Evolutionary conservation across 2,888 invertebrate species (phyloP), one percentile per base, ranked within the genome.

Genomic region (Tetragonula carbonaria): DNA sequence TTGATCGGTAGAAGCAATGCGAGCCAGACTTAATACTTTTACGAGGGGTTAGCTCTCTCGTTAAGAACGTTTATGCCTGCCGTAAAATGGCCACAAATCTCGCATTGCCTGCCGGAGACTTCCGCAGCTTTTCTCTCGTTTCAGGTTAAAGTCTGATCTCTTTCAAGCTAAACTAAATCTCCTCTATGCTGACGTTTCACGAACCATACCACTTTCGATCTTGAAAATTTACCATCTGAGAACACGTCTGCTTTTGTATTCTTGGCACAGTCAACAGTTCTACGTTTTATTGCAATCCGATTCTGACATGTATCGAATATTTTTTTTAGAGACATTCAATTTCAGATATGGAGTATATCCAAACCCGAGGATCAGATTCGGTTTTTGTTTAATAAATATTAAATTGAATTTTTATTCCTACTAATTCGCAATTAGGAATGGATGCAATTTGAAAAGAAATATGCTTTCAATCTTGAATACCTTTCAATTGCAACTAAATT

Each of bases 61-160:
- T 71, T 50, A 62, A 38, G 50, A 28, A 63, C 74, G 81, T 82
- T 78, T 68, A 57, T 21, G 59, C 14, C 21, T 16, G 33, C 68
- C 68, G 16, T 74, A 68, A 74, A 74, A 67, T 18, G 2, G 62
- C 38, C 74, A n/a, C 78, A 50, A 28, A 59, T 53, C 50, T 28
- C 45, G 21, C 55, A 59, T 5, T n/a, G 18, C 45, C n/a, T 62
- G 18, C 14, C 13, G 2, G n/a, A n/a, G 5, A 59, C 57, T n/a
- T n/a, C n/a, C 4, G n/a, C 4, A 23, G 57, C 4, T 68, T 23
- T 45, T 14, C 18, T n/a, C 33, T 14, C 21, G 28, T 21, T 63
- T 53, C 8, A 28, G 72, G 50, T 57, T 67, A 68, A 76, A 59
- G 75, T 68, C 75, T 45, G 63, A 62, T 8, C 55, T 28, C 28